These are phyloP conservation scores for Mercenaria mercenaria DNA, from an alignment of 1,140 invertebrate genomes.

Conservation along the genomic window DNA sequence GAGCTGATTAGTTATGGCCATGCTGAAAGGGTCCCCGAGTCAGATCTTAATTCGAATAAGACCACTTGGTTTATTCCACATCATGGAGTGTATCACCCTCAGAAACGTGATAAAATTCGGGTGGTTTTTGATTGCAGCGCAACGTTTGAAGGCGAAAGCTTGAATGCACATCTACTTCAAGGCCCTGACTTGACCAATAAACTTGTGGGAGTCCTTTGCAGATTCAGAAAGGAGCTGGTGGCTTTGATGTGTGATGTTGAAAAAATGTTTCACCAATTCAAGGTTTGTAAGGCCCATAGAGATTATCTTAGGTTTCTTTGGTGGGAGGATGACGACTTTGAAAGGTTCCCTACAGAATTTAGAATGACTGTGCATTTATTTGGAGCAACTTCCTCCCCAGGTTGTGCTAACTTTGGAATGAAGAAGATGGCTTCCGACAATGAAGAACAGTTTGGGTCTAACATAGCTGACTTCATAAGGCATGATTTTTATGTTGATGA, in stretches of 20 bases:
- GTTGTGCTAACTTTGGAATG: constrained; percentile 63
- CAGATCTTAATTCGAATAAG: background rate
- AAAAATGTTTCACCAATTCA: constrained; percentile 66
- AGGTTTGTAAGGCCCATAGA: constrained; percentile 48
- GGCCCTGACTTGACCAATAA: constrained; percentile 72
- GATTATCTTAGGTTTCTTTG: constrained; percentile 61
- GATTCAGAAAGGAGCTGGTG: constrained; percentile 55
- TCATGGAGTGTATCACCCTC: constrained; percentile 67
- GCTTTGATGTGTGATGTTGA: constrained; percentile 68
- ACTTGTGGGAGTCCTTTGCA: constrained; percentile 52
- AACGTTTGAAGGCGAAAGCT: constrained; percentile 26
- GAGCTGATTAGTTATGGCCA: constrained; percentile 4
- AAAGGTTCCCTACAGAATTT: constrained; percentile 45
- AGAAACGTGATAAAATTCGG: constrained; percentile 65
- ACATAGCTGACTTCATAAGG: constrained; percentile 29
- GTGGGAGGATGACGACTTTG: background rate
- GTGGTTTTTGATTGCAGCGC: constrained; percentile 73
- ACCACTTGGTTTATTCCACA: constrained; percentile 70
- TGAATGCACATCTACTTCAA: constrained; percentile 67
- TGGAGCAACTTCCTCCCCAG: constrained; percentile 66
- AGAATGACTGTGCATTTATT: constrained; percentile 70
- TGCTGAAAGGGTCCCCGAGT: constrained; percentile 31
- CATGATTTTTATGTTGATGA: constrained; percentile 69
- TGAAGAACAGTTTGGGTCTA: background rate
- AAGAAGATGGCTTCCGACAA: constrained; percentile 22